Conservation (phyloP, 2,797 vertebrate species). For the Novumbra hubbsi region DNA sequence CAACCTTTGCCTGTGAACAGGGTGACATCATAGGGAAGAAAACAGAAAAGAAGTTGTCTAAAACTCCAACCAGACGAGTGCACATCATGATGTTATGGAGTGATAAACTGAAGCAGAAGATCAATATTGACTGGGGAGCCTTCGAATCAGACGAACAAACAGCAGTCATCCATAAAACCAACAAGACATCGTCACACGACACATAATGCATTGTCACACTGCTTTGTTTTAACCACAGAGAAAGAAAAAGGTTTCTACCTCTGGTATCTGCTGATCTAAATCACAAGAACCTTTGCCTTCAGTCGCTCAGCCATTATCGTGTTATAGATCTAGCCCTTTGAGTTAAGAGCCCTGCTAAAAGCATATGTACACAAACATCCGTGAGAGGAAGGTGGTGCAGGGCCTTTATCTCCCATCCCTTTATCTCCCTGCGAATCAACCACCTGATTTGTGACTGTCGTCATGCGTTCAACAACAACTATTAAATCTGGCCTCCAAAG, state of each 20-base stretch:
- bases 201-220: slow-evolving; percentile 54
- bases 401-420: slow-evolving; percentile 60
- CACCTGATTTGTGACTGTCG: slow-evolving; percentile 15
- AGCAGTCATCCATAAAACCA: slow-evolving; percentile 66
- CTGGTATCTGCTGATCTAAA: slow-evolving; percentile 66
- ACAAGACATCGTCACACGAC: slow-evolving; percentile 55
- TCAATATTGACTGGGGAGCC: slow-evolving; percentile 75
- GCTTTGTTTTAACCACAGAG: slow-evolving; percentile 55
- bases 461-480: slow-evolving; percentile 1
- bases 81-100: slow-evolving; percentile 46
- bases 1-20: slow-evolving; percentile 42
- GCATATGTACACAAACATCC: slow-evolving; percentile 77
- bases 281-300: slow-evolving; percentile 62
- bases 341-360: slow-evolving; percentile 80
- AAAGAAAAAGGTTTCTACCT: slow-evolving; percentile 72
- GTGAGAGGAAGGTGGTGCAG: slow-evolving; percentile 59
- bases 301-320: slow-evolving; percentile 75
- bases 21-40: slow-evolving; percentile 43
- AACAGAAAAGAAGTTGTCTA: slow-evolving; percentile 32
- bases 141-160: slow-evolving; percentile 59
- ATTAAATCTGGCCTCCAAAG: background rate
- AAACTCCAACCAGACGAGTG: slow-evolving; percentile 52
- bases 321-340: slow-evolving; percentile 70
- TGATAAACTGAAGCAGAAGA: slow-evolving; percentile 44
- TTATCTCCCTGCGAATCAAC: slow-evolving; percentile 52